phyloP scores from a whole-genome alignment of 2,888 invertebrate genomes.

The Apamea sordens region DNA sequence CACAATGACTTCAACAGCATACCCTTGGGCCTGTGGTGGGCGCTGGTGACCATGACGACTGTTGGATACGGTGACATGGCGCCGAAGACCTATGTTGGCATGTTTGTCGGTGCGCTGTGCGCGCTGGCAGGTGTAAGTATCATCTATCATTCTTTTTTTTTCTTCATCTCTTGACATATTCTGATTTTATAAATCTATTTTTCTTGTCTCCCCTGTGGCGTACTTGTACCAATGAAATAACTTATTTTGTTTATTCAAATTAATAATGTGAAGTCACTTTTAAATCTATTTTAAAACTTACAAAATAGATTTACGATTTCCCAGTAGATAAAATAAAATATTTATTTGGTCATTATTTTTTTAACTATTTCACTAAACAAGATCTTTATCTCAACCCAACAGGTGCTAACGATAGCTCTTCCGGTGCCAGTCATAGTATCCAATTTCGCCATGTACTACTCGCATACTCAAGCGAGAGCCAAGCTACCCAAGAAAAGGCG shows the following conservation, averaged over 20 bases:
- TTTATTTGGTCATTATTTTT: not conserved
- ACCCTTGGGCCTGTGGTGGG: slow-evolving; percentile 99
- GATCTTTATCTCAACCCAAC: slow-evolving; percentile 35
- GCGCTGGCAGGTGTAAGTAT: slow-evolving; percentile 98
- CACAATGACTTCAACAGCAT: slow-evolving; percentile 99
- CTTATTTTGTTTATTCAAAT: not conserved
- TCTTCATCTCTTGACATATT: not conserved
- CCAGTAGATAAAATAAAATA: not conserved
- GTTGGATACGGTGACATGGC: slow-evolving; percentile 99
- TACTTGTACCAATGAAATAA: not conserved
- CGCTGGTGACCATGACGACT: slow-evolving; percentile 99
- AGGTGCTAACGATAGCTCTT: slow-evolving; percentile 97
- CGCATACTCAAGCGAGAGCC: slow-evolving; percentile 98
- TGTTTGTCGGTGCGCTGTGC: slow-evolving; percentile 99
- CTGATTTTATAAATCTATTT: not conserved
- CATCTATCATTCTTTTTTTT: not conserved
- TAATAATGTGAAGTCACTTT: not conserved
- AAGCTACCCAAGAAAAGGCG: slow-evolving; percentile 99
- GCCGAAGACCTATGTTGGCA: slow-evolving; percentile 99
- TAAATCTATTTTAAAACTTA: not conserved
- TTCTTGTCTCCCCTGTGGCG: not conserved
- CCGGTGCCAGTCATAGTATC: slow-evolving; percentile 99
- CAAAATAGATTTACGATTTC: not conserved
- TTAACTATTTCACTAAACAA: slow-evolving; percentile 3
- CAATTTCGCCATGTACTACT: slow-evolving; percentile 99